phyloP scores from a whole-genome alignment of 2,888 invertebrate species.

The Trichacis sp. region DNA sequence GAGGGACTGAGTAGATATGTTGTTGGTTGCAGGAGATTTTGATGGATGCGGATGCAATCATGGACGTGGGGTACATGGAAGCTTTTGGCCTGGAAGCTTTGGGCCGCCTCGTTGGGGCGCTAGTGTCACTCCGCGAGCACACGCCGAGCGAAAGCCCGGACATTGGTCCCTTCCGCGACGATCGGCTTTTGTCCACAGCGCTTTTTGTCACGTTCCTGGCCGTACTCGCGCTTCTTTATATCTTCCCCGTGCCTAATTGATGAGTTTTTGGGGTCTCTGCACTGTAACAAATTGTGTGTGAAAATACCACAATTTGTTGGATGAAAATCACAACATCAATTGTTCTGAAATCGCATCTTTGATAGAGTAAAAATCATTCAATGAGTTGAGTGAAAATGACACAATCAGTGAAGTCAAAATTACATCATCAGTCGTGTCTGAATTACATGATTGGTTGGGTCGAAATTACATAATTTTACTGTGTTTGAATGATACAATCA shows the following conservation, averaged over 20 bases:
- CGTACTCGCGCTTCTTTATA: constrained; percentile 69
- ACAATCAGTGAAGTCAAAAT: no score
- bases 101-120: constrained; percentile 60
- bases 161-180: constrained; percentile 56
- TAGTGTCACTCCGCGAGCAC: constrained; percentile 53
- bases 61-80: constrained; percentile 68
- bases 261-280: constrained; percentile 14
- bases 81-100: constrained; percentile 65
- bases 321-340: no score
- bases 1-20: constrained; percentile 68
- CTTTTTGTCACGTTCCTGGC: constrained; percentile 69
- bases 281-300: no score
- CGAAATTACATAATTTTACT: no score
- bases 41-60: constrained; percentile 68
- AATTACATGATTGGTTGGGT: no score
- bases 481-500: no score
- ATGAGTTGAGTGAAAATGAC: no score
- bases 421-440: no score
- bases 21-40: constrained; percentile 70
- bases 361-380: not conserved
- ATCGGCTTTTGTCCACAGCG: constrained; percentile 62
- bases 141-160: constrained; percentile 45
- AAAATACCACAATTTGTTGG: no score
- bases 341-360: no score
- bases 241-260: constrained; percentile 71